Base-by-base conservation (phyloP, 2,797 vertebrate genomes). In the Acomys russatus region DNA sequence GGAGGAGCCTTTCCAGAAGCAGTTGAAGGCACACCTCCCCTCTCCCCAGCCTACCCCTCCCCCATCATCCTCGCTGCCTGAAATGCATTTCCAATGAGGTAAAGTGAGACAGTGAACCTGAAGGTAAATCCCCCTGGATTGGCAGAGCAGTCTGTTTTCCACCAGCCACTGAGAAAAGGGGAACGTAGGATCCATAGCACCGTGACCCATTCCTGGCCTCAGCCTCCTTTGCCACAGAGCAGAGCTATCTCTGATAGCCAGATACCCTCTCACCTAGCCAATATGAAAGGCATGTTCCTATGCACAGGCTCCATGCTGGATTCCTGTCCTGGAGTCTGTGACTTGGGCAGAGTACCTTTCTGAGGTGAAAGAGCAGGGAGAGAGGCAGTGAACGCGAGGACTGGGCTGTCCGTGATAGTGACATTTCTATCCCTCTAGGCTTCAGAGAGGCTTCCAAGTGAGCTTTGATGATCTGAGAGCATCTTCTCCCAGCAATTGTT, bases 21-120 rank as follows among this genome's bases (percentile, higher is more conserved):
- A 30, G n/a, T 44, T 17, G 56, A n/a, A 63, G 35, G 11, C 70
- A 28, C 0, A 2, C 2, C 12, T 5, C 49, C 35, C 30, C 28
- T 63, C 28, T 76, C 63, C 56, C 28, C 54, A 44, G 35, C 20
- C 44, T 23, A 11, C 6, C 25, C 20, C 14, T 7, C 7, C 10
- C 78, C 5, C 3, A 3, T 28, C 23, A 2, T 30, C 59, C 3
- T 3, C 22, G 73, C 63, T 23, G 18, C 56, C 66, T 18, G 33
- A 91, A 86, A 73, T 18, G 61, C 6, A 84, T 94, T 94, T 74
- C 38, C 82, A 25, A 51, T 30, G 33, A 68, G 79, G 70, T 30
- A 89, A 91, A 89, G 28, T 22, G 5, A 78, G 18, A 15, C 1
- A 1, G 61, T 4, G 59, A 51, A 20, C 17, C n/a, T 78, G 30